Conservation (phyloP, 2,888 invertebrate species). For the Tetranychus piercei region DNA sequence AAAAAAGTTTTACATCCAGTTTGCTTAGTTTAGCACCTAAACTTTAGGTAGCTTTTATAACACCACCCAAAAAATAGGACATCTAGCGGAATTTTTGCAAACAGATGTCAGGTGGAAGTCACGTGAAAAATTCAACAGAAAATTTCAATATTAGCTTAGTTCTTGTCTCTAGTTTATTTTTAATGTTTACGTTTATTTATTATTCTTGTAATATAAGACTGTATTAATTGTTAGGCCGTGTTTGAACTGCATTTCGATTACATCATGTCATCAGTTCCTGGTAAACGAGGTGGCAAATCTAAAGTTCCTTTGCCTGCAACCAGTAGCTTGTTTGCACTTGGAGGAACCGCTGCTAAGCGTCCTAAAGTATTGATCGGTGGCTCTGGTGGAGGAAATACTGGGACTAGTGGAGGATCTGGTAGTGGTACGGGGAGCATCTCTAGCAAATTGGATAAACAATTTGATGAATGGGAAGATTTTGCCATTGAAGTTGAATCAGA, state of each 20-base stretch:
- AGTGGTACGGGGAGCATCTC: neutral
- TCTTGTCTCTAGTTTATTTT: too few relatives aligned
- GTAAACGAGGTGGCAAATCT: slow-evolving; percentile 9
- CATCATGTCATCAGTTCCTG: neutral
- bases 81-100: too few relatives aligned
- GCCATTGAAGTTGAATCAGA: slow-evolving; percentile 2
- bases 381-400: neutral
- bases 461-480: slow-evolving; percentile 8
- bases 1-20: too few relatives aligned
- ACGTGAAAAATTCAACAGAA: too few relatives aligned
- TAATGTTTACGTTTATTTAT: neutral
- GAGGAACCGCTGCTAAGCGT: neutral
- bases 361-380: slow-evolving; percentile 4
- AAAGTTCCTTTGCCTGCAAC: slow-evolving; percentile 4
- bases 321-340: neutral
- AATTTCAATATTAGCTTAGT: too few relatives aligned
- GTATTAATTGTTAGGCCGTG: neutral
- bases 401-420: neutral
- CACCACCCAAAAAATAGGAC: too few relatives aligned
- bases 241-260: neutral
- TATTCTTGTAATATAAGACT: neutral
- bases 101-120: too few relatives aligned
- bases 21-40: too few relatives aligned
- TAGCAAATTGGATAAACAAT: neutral
- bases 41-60: too few relatives aligned